These are phyloP conservation scores for Scaptodrosophila lebanonensis DNA, from an alignment of 1,140 invertebrate genomes.

Conservation along the genomic window DNA sequence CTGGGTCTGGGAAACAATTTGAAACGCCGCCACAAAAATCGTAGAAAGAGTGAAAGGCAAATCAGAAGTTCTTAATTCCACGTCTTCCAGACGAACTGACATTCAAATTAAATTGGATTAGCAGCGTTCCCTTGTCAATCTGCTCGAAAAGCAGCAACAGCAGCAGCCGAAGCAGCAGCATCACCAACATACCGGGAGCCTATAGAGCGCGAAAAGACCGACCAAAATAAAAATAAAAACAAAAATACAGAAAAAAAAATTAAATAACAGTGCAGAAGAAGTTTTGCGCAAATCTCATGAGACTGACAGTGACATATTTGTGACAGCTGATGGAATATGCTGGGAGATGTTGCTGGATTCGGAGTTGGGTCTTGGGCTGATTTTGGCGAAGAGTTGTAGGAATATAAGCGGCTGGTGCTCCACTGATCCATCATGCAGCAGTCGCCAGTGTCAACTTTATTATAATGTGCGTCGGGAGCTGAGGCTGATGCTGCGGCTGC, in stretches of 20 bases:
- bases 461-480: slow-evolving; percentile 24
- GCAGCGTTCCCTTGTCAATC: slow-evolving; percentile 75
- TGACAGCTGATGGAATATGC: slow-evolving; percentile 76
- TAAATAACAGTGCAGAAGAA: slow-evolving; percentile 26
- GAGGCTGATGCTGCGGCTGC: slow-evolving; percentile 42
- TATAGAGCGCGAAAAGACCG: slow-evolving; percentile 22
- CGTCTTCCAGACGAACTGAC: slow-evolving; percentile 75
- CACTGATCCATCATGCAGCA: slow-evolving; percentile 64
- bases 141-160: slow-evolving; percentile 37
- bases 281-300: slow-evolving; percentile 62
- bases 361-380: slow-evolving; percentile 51
- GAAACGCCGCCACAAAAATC: slow-evolving; percentile 56
- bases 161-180: not conserved
- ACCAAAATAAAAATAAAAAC: slow-evolving; percentile 5
- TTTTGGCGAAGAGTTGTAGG: slow-evolving; percentile 18
- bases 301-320: slow-evolving; percentile 76
- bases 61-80: slow-evolving; percentile 67
- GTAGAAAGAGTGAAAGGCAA: slow-evolving; percentile 69
- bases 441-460: slow-evolving; percentile 71
- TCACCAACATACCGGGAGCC: no score
- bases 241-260: not conserved
- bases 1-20: slow-evolving; percentile 37
- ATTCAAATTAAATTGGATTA: slow-evolving; percentile 77
- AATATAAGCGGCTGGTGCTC: no score
- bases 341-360: slow-evolving; percentile 9